Evolutionary conservation across 2,113 vertebrate genomes (phyloP).

Genomic region (Peromyscus leucopus): DNA sequence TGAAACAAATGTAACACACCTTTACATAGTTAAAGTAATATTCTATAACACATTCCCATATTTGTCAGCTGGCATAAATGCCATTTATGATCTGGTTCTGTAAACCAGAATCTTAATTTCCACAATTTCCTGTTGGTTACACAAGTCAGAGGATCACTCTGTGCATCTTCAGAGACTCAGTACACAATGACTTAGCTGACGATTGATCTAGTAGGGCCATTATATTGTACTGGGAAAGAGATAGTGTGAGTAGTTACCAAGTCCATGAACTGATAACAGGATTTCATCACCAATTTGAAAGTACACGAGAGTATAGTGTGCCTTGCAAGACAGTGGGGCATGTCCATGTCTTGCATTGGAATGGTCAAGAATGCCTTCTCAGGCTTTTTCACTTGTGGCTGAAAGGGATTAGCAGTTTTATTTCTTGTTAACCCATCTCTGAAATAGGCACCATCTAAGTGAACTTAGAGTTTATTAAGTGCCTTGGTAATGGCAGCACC

Average conservation of each 20-base stretch:
- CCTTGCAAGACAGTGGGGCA: neutral
- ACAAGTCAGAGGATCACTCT: neutral
- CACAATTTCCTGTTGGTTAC: neutral
- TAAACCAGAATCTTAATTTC: neutral
- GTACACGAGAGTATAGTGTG: neutral
- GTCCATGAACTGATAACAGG: neutral
- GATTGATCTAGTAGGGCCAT: neutral
- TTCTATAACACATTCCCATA: neutral
- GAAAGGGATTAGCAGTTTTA: neutral
- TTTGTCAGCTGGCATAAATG: neutral
- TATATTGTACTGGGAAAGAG: slow-evolving; percentile 25
- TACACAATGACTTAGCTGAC: neutral
- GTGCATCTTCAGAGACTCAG: neutral
- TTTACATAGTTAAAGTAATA: neutral
- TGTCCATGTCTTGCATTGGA: neutral
- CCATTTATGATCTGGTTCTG: neutral
- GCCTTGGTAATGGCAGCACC: neutral
- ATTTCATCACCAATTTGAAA: slow-evolving; percentile 19
- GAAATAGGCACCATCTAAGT: neutral
- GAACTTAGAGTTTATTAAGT: neutral
- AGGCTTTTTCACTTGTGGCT: neutral
- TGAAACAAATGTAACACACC: neutral
- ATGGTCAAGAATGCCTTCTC: neutral
- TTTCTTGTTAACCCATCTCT: neutral
- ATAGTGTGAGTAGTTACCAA: neutral